Percentiles rank a stretch among this genome's conserved stretches.
phyloP scores from a whole-genome alignment of 1,140 invertebrate species.

The Heterodera schachtii region DNA sequence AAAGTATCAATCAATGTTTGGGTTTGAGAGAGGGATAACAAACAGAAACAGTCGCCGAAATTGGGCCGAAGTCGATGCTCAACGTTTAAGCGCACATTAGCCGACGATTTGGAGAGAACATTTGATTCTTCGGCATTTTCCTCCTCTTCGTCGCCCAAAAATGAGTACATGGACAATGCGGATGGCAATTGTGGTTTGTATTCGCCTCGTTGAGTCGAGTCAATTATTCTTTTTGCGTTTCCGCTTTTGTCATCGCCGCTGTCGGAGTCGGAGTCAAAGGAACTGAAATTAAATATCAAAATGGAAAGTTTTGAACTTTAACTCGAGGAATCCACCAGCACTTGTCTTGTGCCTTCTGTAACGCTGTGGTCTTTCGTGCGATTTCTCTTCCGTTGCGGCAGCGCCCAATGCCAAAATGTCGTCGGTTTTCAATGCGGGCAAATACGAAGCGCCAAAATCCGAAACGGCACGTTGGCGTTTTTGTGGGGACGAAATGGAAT shows the following conservation, averaged over 20 bases:
- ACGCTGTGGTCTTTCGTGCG: slow-evolving; percentile 8
- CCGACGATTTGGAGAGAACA: slow-evolving; percentile 10
- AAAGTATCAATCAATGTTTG: slow-evolving; percentile 8
- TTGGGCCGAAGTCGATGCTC: not conserved
- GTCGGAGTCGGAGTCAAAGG: slow-evolving; percentile 13
- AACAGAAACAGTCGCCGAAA: slow-evolving; percentile 29
- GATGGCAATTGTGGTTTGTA: slow-evolving; percentile 49
- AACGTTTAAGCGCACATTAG: slow-evolving; percentile 8
- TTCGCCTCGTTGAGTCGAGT: slow-evolving; percentile 45
- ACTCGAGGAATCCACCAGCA: not conserved
- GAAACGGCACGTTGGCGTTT: slow-evolving; percentile 57
- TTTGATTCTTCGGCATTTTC: slow-evolving; percentile 32
- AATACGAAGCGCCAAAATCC: slow-evolving; percentile 59
- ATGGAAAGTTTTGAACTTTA: slow-evolving; percentile 21
- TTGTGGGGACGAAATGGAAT: slow-evolving; percentile 46
- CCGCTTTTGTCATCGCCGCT: slow-evolving; percentile 42
- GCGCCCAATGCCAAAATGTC: slow-evolving; percentile 48
- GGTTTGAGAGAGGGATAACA: not conserved
- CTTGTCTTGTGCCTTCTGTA: slow-evolving; percentile 31
- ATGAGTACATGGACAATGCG: slow-evolving; percentile 54
- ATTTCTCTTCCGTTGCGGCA: slow-evolving; percentile 31
- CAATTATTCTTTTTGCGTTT: slow-evolving; percentile 40
- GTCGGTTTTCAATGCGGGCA: slow-evolving; percentile 58
- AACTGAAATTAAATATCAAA: not conserved
- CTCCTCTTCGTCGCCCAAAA: slow-evolving; percentile 47